Conservation (phyloP, 2,113 vertebrate species). For the Psephotus haematonotus region DNA sequence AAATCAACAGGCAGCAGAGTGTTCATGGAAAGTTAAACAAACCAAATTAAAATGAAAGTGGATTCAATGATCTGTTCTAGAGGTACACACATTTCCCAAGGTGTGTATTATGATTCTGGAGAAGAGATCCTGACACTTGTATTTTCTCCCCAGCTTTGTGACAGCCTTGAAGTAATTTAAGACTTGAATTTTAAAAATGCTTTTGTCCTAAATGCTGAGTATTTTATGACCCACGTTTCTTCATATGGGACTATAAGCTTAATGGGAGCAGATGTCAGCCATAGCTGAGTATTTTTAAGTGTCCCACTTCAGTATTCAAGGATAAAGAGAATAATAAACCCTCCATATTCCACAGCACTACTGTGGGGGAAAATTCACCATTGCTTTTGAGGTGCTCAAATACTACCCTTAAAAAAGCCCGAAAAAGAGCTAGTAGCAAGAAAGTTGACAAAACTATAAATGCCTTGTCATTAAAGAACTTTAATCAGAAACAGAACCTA, state of each 20-base stretch:
- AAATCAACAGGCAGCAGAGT: not conserved
- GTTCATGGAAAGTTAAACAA: not conserved
- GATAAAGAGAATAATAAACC: not conserved
- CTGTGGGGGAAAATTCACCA: not conserved
- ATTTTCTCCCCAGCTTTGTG: not conserved
- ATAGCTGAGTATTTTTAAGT: not conserved
- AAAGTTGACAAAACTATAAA: not conserved
- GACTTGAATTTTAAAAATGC: not conserved
- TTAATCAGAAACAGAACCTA: not conserved
- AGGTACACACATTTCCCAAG: not conserved
- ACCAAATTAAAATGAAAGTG: not conserved
- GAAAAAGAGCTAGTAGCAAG: not conserved
- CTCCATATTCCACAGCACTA: not conserved
- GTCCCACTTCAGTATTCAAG: not conserved
- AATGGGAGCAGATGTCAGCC: not conserved
- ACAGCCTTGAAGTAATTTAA: not conserved
- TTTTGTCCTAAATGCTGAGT: not conserved
- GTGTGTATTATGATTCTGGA: not conserved
- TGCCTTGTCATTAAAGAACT: not conserved
- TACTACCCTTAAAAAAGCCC: not conserved
- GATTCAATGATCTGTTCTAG: not conserved
- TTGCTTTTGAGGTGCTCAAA: not conserved
- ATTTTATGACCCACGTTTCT: not conserved
- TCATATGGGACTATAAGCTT: not conserved
- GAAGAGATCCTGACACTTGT: not conserved